Base-by-base conservation (phyloP, 1,140 invertebrate species). In the Drosophila repletoides region DNA sequence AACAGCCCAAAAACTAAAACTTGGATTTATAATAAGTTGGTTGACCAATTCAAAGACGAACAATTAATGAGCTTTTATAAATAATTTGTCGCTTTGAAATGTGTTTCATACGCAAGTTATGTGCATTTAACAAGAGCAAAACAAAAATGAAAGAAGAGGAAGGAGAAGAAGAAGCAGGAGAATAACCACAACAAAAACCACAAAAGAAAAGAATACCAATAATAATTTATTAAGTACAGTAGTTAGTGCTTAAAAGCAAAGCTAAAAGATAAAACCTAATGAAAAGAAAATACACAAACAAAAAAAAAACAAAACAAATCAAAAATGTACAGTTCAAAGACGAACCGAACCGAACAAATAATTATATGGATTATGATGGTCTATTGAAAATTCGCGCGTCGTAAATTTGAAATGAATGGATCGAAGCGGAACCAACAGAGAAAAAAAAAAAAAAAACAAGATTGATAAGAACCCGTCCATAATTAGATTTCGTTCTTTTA, bases 381-480 rank as follows among this genome's bases (percentile, higher is more conserved):
- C 7, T 34, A 29, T 21, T 21, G 10, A 28, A 10, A 17, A 5
- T 40, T 28, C 7, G n/a, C n/a, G n/a, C n/a, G n/a, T n/a, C 7
- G 1, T 36, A 26, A 15, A 46, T 3, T 9, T 29, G 10, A 24
- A 19, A 29, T 28, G 29, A 40, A 64, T 38, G 52, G 38, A 70
- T 33, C 49, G 63, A 73, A 66, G 63, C 48, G 43, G 29, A 31
- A 51, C 17, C 22, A 52, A 22, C 61, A 58, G 70, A 58, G 79
- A 89, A 75, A 87, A 83, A 52, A 22, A 60, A 58, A 65, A 58
- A 74, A 89, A 75, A 87, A 83, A 88, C 71, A 89, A 89, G 81
- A 89, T 87, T 87, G 81, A 89, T 81, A 73, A 87, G 64, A 87
- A 87, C 87, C 87, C 87, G 87, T 89, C 87, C 87, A 89, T 84